A percentile compares a stretch with the other conserved stretches of the same genome.
phyloP scores from a whole-genome alignment of 1,140 invertebrate genomes.

The Condylostylus longicornis region DNA sequence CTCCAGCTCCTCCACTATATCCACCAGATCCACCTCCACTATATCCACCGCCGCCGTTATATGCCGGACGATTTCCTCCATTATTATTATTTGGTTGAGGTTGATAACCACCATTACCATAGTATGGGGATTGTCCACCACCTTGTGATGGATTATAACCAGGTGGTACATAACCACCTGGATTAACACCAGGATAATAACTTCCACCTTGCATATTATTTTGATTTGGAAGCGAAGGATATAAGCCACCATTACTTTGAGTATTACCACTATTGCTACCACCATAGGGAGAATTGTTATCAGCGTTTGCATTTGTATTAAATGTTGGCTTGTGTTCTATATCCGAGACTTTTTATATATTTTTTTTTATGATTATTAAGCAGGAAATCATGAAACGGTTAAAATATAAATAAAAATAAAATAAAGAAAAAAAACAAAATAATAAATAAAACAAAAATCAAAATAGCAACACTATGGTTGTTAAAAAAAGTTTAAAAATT shows the following conservation, averaged over 20 bases:
- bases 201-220: constrained; percentile 5
- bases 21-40: not conserved
- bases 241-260: constrained; percentile 27
- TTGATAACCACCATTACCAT: constrained; percentile 6
- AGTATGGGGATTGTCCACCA: constrained; percentile 16
- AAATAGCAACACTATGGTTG: too few species aligned
- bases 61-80: constrained; percentile 17
- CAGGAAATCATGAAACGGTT: too few species aligned
- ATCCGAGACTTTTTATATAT: too few species aligned
- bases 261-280: constrained; percentile 11
- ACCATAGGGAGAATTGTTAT: constrained; percentile 1
- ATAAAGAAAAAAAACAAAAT: too few species aligned
- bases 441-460: too few species aligned
- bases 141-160: constrained; percentile 9
- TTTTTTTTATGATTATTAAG: too few species aligned
- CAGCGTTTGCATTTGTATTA: too few species aligned
- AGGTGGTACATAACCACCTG: not conserved
- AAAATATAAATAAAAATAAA: too few species aligned
- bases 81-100: constrained; percentile 15
- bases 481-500: too few species aligned
- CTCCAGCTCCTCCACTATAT: constrained; percentile 5
- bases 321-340: too few species aligned
- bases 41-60: constrained; percentile 11
- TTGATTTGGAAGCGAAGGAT: constrained; percentile 21
- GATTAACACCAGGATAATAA: too few species aligned